phyloP scores from a whole-genome alignment of 2,113 vertebrate species.

The Semnornis frantzii region DNA sequence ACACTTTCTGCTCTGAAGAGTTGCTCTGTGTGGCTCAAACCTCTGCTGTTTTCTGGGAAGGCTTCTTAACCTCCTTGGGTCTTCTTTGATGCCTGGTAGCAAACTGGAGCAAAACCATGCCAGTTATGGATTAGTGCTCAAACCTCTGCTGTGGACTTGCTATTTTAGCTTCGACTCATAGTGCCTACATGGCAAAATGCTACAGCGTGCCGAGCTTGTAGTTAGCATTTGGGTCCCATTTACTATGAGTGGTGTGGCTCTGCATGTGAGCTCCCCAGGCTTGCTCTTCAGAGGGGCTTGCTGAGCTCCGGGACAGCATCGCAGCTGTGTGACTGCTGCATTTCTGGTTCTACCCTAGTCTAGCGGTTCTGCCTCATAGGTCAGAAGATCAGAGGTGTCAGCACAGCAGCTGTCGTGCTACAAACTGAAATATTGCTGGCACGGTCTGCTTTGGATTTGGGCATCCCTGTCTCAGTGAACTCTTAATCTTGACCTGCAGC shows the following conservation, averaged over 20 bases:
- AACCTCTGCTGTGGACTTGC: not conserved
- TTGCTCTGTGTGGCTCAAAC: not conserved
- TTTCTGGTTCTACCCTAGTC: not conserved
- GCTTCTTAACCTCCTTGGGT: not conserved
- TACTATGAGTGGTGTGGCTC: rapidly evolving
- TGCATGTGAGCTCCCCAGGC: not conserved
- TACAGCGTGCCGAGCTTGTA: not conserved
- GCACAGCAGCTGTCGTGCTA: not conserved
- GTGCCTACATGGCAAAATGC: rapidly evolving
- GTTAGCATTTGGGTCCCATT: not conserved
- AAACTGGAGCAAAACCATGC: not conserved
- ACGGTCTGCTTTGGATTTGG: not conserved
- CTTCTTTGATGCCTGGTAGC: not conserved
- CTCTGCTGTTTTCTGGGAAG: not conserved
- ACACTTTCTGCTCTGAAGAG: not conserved
- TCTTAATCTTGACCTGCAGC: not conserved
- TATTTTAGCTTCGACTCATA: not conserved
- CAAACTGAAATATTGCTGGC: not conserved
- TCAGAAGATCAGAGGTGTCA: not conserved
- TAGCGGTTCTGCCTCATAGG: not conserved
- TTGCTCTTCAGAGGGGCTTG: not conserved
- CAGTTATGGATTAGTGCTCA: not conserved
- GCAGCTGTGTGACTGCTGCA: rapidly evolving
- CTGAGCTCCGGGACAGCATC: rapidly evolving
- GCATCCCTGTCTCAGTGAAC: not conserved